A percentile compares a stretch with the other conserved stretches of the same genome.
Evolutionary conservation across 2,797 vertebrate species (phyloP).

Genomic region (Neosilurus mollespiculum): DNA sequence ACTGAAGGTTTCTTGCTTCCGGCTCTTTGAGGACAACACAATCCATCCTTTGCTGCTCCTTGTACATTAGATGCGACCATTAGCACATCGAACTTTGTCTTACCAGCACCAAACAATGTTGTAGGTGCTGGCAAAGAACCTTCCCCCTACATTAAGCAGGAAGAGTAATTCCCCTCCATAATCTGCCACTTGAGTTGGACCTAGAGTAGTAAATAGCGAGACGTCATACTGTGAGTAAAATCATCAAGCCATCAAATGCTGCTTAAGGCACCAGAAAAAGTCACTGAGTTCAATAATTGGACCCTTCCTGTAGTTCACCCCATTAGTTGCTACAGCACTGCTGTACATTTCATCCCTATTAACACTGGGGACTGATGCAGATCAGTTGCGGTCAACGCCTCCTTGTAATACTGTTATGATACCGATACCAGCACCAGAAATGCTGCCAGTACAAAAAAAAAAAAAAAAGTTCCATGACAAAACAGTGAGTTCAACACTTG

Average conservation of each 20-base stretch:
- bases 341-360: not conserved
- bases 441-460: too few species aligned
- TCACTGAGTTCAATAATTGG: constrained; percentile 39
- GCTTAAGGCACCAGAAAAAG: constrained; percentile 32
- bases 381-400: not conserved
- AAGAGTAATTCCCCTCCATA: constrained; percentile 18
- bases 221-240: constrained; percentile 29
- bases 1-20: constrained; percentile 8
- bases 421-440: too few species aligned
- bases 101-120: not conserved
- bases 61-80: not conserved
- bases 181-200: constrained; percentile 19
- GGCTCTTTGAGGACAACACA: not conserved
- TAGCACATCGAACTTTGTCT: not conserved
- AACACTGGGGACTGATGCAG: not conserved
- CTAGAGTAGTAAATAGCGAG: not conserved
- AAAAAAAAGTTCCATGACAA: too few species aligned
- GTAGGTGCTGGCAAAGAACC: too few species aligned
- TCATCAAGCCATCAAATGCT: constrained; percentile 39
- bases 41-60: not conserved
- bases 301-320: constrained; percentile 15
- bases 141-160: constrained; percentile 19
- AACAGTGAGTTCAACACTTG: too few species aligned
- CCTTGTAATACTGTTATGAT: too few species aligned
- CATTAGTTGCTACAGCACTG: constrained; percentile 16